Percentiles rank a stretch among this genome's conserved stretches.
These are phyloP conservation scores for Thamnophis elegans DNA, from an alignment of 2,797 vertebrate species.

Conservation along the genomic window DNA sequence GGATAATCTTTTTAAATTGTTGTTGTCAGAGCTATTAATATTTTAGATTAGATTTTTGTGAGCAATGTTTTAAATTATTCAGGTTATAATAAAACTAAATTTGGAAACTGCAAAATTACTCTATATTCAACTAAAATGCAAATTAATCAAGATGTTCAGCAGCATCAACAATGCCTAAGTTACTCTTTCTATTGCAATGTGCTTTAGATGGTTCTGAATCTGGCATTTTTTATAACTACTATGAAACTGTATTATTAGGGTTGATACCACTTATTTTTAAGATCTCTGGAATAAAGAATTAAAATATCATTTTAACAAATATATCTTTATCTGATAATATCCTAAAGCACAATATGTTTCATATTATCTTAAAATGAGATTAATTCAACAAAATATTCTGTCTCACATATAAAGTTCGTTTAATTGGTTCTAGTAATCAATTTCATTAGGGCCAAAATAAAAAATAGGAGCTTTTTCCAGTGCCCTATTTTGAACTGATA, in stretches of 20 bases:
- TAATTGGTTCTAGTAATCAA: neutral
- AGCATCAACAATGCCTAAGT: neutral
- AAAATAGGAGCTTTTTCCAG: neutral
- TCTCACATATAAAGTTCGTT: neutral
- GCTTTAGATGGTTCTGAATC: neutral
- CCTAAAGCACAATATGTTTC: neutral
- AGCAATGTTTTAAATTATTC: neutral
- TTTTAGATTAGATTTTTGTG: neutral
- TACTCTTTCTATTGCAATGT: neutral
- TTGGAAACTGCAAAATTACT: neutral
- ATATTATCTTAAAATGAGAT: neutral
- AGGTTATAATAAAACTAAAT: neutral
- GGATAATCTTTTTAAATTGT: neutral
- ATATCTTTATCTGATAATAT: no score
- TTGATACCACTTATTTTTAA: neutral
- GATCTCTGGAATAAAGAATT: neutral
- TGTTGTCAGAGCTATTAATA: neutral
- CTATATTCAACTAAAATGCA: neutral
- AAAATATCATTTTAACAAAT: neutral
- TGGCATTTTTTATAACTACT: neutral
- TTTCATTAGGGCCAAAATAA: neutral
- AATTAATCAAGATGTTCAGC: neutral
- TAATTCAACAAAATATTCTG: neutral
- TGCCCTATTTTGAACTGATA: neutral
- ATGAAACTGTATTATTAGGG: neutral